Conservation (phyloP, 1,140 invertebrate genomes). For the Pantala flavescens region DNA sequence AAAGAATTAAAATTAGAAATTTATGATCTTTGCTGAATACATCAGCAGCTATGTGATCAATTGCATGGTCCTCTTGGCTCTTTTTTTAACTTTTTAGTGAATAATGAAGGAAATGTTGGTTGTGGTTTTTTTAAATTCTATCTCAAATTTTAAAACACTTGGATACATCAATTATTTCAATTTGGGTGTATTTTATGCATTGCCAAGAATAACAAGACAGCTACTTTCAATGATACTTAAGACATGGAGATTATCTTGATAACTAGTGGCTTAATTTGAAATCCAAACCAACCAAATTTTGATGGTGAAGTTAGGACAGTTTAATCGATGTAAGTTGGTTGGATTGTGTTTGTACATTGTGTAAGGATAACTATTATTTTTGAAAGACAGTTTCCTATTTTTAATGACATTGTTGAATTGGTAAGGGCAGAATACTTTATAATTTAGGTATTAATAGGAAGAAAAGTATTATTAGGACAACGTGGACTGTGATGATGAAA, state of each 20-base stretch:
- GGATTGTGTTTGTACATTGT: constrained; percentile 2
- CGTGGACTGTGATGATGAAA: constrained; percentile 4
- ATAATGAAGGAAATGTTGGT: background rate
- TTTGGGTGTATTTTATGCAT: background rate
- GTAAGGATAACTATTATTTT: constrained; percentile 10
- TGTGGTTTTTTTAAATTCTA: background rate
- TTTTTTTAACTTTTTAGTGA: background rate
- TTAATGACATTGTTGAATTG: constrained; percentile 3
- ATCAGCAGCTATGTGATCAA: background rate
- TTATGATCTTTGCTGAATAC: background rate
- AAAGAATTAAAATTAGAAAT: background rate
- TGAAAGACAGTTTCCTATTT: constrained; percentile 10
- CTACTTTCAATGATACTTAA: background rate
- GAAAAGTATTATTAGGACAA: background rate
- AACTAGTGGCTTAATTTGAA: constrained; percentile 1
- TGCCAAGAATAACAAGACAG: background rate
- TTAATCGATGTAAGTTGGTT: background rate
- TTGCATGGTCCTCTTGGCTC: background rate
- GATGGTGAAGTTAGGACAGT: background rate
- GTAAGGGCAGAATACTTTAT: background rate
- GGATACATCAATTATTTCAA: background rate
- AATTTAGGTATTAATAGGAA: background rate
- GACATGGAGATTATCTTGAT: background rate
- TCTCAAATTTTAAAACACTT: background rate
- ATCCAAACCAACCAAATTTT: background rate